Conservation (phyloP, 2,113 vertebrate species). For the Ciconia maguari region DNA sequence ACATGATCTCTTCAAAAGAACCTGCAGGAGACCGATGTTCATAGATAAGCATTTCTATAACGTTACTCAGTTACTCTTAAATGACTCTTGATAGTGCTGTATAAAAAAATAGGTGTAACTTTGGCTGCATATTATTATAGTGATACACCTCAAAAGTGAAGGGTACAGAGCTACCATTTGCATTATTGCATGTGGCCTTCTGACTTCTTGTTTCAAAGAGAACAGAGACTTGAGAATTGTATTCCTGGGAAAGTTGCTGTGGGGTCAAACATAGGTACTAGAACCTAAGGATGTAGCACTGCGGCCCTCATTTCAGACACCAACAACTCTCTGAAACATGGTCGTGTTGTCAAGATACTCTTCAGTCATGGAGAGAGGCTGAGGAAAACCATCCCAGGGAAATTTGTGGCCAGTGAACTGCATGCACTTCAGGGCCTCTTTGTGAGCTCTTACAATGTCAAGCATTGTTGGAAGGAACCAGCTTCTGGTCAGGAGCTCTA, state of each 20-base stretch:
- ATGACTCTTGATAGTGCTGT: not conserved
- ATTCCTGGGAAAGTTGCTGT: not conserved
- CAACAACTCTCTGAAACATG: fast-evolving
- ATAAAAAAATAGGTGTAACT: not conserved
- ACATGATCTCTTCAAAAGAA: not conserved
- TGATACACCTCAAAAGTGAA: not conserved
- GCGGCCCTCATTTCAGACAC: not conserved
- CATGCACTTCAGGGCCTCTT: not conserved
- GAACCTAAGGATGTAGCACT: not conserved
- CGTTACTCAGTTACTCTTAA: not conserved
- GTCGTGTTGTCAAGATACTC: not conserved
- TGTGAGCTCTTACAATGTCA: not conserved
- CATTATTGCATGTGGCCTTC: fast-evolving
- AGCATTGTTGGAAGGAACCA: not conserved
- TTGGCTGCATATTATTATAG: not conserved
- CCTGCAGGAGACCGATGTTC: not conserved
- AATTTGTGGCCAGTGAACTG: not conserved
- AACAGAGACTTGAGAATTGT: not conserved
- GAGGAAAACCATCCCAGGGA: not conserved
- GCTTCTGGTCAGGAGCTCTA: not conserved
- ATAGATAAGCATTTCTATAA: not conserved
- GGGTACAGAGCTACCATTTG: not conserved
- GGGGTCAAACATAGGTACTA: not conserved
- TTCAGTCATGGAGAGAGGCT: not conserved
- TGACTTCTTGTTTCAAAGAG: not conserved